Percentiles rank a stretch among this genome's conserved stretches.
phyloP scores from a whole-genome alignment of 2,797 vertebrate genomes.

The Syncerus caffer region DNA sequence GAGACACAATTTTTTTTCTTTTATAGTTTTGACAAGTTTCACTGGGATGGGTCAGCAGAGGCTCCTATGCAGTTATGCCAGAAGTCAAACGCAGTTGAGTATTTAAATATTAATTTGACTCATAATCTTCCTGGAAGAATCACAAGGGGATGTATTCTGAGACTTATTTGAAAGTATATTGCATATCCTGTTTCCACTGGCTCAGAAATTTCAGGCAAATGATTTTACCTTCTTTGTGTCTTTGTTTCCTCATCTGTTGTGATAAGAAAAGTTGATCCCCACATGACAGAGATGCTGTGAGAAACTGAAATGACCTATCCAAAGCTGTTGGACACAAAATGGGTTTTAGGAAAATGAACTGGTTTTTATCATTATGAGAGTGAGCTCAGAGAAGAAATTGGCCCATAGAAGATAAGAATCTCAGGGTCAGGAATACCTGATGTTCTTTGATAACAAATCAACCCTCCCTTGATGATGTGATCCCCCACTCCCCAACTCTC shows the following conservation, averaged over 20 bases:
- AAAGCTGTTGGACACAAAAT: background rate
- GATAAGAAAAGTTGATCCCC: background rate
- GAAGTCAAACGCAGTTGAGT: background rate
- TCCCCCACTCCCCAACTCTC: background rate
- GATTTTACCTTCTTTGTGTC: background rate
- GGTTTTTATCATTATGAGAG: background rate
- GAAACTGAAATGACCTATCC: background rate
- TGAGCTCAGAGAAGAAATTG: background rate
- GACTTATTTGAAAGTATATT: background rate
- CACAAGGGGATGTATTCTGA: background rate
- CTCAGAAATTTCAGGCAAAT: conserved; percentile 25
- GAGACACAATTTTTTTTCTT: background rate
- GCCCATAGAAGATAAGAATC: background rate
- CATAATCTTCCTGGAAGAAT: conserved; percentile 12
- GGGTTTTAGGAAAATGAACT: background rate
- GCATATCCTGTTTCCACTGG: background rate
- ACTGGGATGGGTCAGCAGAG: background rate
- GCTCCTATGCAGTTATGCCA: background rate
- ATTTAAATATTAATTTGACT: conserved; percentile 53
- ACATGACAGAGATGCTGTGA: background rate
- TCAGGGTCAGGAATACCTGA: background rate
- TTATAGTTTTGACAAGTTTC: background rate
- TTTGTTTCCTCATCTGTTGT: background rate
- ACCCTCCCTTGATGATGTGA: background rate
- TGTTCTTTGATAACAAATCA: background rate